Percentiles rank a stretch among this genome's conserved stretches.
phyloP scores from a whole-genome alignment of 1,140 invertebrate species.

The Dendroctonus valens region DNA sequence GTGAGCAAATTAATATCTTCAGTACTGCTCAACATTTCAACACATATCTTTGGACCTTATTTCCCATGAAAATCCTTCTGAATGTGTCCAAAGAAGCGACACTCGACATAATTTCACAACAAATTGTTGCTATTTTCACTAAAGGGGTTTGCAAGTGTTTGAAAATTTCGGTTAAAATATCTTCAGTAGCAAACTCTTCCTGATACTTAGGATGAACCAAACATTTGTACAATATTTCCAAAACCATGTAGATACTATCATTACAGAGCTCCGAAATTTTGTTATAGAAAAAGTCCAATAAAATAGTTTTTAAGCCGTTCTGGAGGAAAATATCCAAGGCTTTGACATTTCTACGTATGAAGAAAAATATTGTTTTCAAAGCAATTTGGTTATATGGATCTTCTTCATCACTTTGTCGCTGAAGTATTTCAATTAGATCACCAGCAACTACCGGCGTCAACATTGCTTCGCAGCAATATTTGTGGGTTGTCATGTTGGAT shows the following conservation, averaged over 20 bases:
- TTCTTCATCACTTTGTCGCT: conserved; percentile 27
- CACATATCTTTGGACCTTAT: conserved; percentile 31
- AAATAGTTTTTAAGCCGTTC: conserved; percentile 25
- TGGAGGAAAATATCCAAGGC: conserved; percentile 31
- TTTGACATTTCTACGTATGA: conserved; percentile 29
- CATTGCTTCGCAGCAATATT: conserved; percentile 43
- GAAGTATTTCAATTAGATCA: conserved; percentile 34
- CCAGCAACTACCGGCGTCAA: conserved; percentile 37
- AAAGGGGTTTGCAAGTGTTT: conserved; percentile 26
- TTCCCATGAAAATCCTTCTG: conserved; percentile 36
- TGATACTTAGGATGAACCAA: conserved; percentile 31
- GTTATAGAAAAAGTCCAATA: conserved; percentile 35
- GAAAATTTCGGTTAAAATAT: conserved; percentile 32
- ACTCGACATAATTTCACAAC: conserved; percentile 37
- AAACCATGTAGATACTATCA: conserved; percentile 30
- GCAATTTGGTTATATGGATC: conserved; percentile 39
- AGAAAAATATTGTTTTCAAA: conserved; percentile 36
- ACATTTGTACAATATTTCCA: conserved; percentile 38
- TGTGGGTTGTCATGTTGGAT: conserved; percentile 38
- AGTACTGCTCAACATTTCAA: conserved; percentile 26
- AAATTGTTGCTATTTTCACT: conserved; percentile 21
- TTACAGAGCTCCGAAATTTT: conserved; percentile 20
- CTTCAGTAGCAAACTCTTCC: conserved; percentile 25
- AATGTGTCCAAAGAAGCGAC: conserved; percentile 29
- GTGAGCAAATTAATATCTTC: conserved; percentile 36